Evolutionary conservation across 2,888 invertebrate species (phyloP).

Genomic region (Parnassius glacialis): DNA sequence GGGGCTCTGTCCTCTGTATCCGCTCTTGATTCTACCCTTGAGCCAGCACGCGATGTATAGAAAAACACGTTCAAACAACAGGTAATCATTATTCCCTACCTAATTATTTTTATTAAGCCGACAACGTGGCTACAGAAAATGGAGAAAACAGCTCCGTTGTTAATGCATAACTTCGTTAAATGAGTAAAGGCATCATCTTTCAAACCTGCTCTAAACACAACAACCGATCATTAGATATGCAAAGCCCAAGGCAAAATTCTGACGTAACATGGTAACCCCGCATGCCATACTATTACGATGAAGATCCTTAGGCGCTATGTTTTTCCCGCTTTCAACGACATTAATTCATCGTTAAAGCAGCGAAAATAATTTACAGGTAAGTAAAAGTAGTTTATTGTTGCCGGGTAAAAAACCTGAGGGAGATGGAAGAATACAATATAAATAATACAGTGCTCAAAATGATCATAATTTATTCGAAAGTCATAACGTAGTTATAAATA

Average conservation of each 20-base stretch:
- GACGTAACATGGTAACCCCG: conserved; percentile 22
- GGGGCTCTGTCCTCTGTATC: too few relatives aligned
- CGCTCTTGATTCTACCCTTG: too few relatives aligned
- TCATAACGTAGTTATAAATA: too few relatives aligned
- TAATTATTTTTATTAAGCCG: conserved; percentile 2
- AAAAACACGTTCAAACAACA: conserved; percentile 21
- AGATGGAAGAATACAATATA: too few relatives aligned
- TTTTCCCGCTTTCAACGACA: conserved; percentile 17
- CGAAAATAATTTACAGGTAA: neutral
- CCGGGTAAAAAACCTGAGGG: too few relatives aligned
- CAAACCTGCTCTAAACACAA: conserved; percentile 17
- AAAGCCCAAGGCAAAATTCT: conserved; percentile 15
- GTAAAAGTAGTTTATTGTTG: conserved; percentile 5
- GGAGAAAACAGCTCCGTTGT: conserved; percentile 9
- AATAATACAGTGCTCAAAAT: too few relatives aligned
- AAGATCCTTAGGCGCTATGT: conserved; percentile 14
- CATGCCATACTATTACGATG: conserved; percentile 9
- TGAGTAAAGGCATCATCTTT: conserved; percentile 21
- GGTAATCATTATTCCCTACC: neutral
- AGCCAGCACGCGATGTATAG: neutral
- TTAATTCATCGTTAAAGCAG: conserved; percentile 5
- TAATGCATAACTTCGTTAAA: conserved; percentile 12
- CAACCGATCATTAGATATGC: conserved; percentile 22
- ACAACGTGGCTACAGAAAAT: conserved; percentile 3
- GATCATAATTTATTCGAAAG: too few relatives aligned